Evolutionary conservation across 2,113 vertebrate genomes (phyloP).

Genomic region (Aspidoscelis tigris): DNA sequence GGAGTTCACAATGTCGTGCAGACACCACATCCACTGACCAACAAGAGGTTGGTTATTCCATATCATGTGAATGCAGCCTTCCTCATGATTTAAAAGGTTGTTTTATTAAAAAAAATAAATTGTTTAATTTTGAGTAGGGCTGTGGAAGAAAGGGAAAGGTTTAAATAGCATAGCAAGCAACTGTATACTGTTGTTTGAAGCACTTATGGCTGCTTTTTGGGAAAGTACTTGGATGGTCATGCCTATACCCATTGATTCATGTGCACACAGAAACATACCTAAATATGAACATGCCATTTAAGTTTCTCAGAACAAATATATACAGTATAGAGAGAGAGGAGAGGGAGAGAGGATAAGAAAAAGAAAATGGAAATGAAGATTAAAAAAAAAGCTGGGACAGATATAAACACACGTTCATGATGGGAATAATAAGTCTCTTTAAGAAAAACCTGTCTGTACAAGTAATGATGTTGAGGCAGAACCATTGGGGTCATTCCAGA

Average conservation of each 20-base stretch:
- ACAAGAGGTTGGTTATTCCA: neutral
- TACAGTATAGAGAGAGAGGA: constrained; percentile 48
- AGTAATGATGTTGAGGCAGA: constrained; percentile 52
- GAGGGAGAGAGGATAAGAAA: constrained; percentile 26
- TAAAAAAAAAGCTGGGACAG: constrained; percentile 68
- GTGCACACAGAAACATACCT: too few species aligned
- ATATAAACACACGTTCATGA: constrained; percentile 58
- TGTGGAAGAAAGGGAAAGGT: neutral
- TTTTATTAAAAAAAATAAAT: neutral
- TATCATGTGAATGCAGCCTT: neutral
- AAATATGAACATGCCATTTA: neutral
- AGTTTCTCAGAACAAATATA: constrained; percentile 63
- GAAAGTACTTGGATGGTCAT: neutral
- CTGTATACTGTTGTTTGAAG: neutral
- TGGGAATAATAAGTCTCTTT: constrained; percentile 61
- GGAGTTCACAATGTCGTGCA: too few species aligned
- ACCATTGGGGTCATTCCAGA: constrained; percentile 31
- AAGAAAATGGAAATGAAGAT: constrained; percentile 69
- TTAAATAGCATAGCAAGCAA: neutral
- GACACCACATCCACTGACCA: too few species aligned
- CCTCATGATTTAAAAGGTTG: neutral
- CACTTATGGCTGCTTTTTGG: neutral
- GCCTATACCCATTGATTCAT: too few species aligned
- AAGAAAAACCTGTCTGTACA: constrained; percentile 48
- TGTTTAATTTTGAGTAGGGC: neutral